Conservation (phyloP, 2,797 vertebrate genomes). For the Myotis daubentonii region DNA sequence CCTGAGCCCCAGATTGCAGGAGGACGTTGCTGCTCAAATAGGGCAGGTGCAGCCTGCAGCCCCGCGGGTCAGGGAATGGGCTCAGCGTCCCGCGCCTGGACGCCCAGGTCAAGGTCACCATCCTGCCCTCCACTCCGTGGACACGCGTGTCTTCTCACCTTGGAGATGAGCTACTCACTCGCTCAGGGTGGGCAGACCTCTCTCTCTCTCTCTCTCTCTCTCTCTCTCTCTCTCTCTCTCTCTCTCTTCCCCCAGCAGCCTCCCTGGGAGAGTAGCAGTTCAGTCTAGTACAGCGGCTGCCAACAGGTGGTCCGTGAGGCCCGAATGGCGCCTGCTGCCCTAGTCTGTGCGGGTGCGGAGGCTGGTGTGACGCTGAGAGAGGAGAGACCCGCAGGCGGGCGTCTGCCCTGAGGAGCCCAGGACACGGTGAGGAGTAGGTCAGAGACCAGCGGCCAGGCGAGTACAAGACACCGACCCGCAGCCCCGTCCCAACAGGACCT, state of each 20-base stretch:
- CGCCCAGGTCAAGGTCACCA: background rate
- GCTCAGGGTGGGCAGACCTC: background rate
- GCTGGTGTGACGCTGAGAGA: fast-evolving
- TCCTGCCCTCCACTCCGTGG: background rate
- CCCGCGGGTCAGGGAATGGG: background rate
- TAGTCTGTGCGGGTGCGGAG: background rate
- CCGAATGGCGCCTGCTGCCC: background rate
- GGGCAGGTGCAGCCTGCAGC: background rate
- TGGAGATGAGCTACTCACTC: background rate
- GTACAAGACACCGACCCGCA: background rate
- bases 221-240: background rate
- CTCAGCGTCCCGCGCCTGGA: background rate
- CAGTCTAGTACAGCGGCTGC: too few relatives aligned
- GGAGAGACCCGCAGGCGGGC: background rate
- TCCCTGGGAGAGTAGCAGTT: too few relatives aligned
- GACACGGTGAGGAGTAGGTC: too few relatives aligned
- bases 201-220: too few relatives aligned
- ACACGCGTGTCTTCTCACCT: fast-evolving
- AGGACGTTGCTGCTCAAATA: background rate
- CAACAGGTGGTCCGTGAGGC: too few relatives aligned
- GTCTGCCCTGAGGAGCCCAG: background rate
- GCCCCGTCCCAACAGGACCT: background rate
- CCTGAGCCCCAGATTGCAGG: background rate
- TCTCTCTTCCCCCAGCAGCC: background rate
- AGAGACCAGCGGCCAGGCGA: fast-evolving